Evolutionary conservation across 2,113 vertebrate species (phyloP), one percentile per base, ranked within the genome.

Genomic region (Paraplagusia blochii): DNA sequence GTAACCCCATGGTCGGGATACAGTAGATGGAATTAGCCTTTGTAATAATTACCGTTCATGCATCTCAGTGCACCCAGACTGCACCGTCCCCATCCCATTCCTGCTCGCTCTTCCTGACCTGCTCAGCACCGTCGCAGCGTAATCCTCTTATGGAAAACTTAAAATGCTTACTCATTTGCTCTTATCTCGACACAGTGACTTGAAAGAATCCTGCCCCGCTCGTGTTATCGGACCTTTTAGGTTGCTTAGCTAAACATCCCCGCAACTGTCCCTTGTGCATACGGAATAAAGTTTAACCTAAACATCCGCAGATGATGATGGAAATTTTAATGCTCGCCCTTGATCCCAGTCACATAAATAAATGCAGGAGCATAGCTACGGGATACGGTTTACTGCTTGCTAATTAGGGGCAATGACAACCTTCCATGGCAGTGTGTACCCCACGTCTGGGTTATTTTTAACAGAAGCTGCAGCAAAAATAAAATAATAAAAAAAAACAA

Each of bases 111-210:
- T 5, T n/a, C 36, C 53, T 13, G 49, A 54, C 57, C 52, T 36
- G 38, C 63, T 42, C 44, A 52, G 35, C 42, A 58, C 22, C 46
- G 56, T 66, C 49, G 17, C 42, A 53, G 47, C 82, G 49, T 73
- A 82, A 83, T 80, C 66, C 67, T 68, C 52, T 65, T 49, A 59
- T n/a, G 64, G 54, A 66, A 48, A 46, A 76, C 38, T 63, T 62
- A 55, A 69, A 77, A 51, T 77, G 59, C 76, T 85, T 76, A 77
- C 72, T 86, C 58, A 82, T 9, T 61, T 5, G 47, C 53, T 58
- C 69, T 72, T 72, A 81, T 77, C 77, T 49, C 71, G 70, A 75
- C 55, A 71, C 40, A 66, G 2, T 47, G 60, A 57, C 74, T 62
- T 78, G 55, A 48, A 62, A 59, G 34, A 69, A 79, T 66, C 46